Evolutionary conservation across 2,113 vertebrate species (phyloP).

Genomic region (Podilymbus podiceps): DNA sequence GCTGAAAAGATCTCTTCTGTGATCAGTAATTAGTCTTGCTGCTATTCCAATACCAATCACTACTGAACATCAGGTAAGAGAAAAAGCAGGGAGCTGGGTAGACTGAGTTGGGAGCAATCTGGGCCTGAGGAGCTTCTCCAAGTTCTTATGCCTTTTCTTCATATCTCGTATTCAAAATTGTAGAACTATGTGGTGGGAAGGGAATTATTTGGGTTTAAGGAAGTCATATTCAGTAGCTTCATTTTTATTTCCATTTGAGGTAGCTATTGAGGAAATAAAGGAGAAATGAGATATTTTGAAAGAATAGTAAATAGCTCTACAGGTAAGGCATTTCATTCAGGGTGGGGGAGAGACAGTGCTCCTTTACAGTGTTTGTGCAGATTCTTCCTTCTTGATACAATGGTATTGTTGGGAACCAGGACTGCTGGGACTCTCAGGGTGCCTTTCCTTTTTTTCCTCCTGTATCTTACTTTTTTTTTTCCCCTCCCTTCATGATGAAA

Average conservation of each 20-base stretch:
- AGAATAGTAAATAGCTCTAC: background rate
- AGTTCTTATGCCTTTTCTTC: background rate
- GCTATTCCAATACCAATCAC: background rate
- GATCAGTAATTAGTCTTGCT: background rate
- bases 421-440: background rate
- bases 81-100: rapidly evolving
- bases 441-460: background rate
- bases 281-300: background rate
- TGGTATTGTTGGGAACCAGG: background rate
- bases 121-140: background rate
- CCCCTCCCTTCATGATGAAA: background rate
- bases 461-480: background rate
- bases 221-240: background rate
- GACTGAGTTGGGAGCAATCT: background rate
- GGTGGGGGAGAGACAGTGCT: background rate
- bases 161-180: background rate
- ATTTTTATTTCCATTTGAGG: background rate
- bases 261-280: background rate
- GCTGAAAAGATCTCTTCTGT: background rate
- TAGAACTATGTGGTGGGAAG: background rate
- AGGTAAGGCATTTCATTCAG: background rate
- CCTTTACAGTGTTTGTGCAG: background rate
- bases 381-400: background rate
- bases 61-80: background rate
- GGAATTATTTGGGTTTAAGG: background rate